Evolutionary conservation across 2,888 invertebrate genomes (phyloP), one percentile per base, ranked within the genome.

Genomic region (Hydraecia micacea): DNA sequence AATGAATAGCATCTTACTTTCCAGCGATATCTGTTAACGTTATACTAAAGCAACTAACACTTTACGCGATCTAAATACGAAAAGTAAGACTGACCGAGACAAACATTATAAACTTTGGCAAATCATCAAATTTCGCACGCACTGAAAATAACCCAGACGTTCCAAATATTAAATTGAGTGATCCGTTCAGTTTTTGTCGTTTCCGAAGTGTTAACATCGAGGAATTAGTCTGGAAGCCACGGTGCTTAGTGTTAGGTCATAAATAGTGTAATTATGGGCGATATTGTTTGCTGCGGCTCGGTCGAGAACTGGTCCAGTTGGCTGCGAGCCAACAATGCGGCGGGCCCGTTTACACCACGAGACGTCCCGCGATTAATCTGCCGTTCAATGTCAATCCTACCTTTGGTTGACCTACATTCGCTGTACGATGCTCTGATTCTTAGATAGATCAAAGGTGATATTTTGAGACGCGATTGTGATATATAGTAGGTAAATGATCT

Each of bases 361-460:
- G 91, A 91, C 91, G 90, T 84, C 90, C 86, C 87, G 90, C 89
- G 90, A 92, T 92, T 87, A 84, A 87, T 86, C 79, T 88, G 70
- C 85, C 87, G 90, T 93, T 94, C 95, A 96, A 95, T 95, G 95
- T 95, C 96, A 95, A 93, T 93, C 91, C 91, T 90, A 88, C 89
- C 88, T 89, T 81, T 88, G 86, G 87, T 81, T 91, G 92, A 93
- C 94, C 94, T 89, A 94, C 87, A 91, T 92, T 78, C 58, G 71
- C 71, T 79, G 79, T 83, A 77, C 83, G 67, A 70, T 83, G 81
- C 81, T 84, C 84, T 81, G 80, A 81, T 84, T 83, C 67, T 49
- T 28, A 68, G 42, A 62, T 75, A 60, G 79, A 86, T 75, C 79
- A 82, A 77, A 81, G 77, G 49, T 72, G 75, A 73, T 83, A 86